Conservation (phyloP, 1,140 invertebrate species). For the Drosophila busckii region DNA sequence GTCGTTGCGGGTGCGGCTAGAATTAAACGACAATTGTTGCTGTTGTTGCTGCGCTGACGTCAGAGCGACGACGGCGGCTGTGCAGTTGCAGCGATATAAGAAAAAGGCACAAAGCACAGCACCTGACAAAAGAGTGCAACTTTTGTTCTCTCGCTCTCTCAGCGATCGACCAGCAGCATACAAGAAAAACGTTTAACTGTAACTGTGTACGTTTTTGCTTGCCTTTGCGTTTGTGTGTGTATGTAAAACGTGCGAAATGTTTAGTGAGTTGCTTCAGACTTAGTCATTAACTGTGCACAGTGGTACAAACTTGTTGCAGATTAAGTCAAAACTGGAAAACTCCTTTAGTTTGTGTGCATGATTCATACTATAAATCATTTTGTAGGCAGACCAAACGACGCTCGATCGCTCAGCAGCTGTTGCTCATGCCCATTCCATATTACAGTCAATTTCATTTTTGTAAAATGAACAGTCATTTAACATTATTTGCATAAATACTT, state of each 20-base stretch:
- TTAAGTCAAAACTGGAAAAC: constrained; percentile 15
- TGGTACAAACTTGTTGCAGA: constrained; percentile 22
- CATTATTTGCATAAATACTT: constrained; percentile 14
- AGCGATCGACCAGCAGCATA: constrained; percentile 15
- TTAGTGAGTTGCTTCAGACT: constrained; percentile 34
- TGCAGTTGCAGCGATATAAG: too few species aligned
- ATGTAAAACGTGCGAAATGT: constrained; percentile 54
- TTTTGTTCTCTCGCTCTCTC: too few species aligned
- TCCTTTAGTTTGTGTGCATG: constrained; percentile 17
- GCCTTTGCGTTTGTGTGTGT: neutral
- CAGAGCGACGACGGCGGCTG: too few species aligned
- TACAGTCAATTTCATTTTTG: constrained; percentile 1
- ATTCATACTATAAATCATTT: constrained; percentile 33
- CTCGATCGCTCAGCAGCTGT: constrained; percentile 35
- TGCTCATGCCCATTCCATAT: neutral
- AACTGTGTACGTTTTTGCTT: constrained; percentile 7
- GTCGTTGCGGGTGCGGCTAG: constrained; percentile 18
- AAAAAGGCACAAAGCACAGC: too few species aligned
- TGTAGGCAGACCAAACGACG: constrained; percentile 16
- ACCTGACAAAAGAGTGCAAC: constrained; percentile 39
- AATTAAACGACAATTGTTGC: constrained; percentile 7
- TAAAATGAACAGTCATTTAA: constrained; percentile 13
- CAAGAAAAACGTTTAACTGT: constrained; percentile 52
- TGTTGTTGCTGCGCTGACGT: constrained; percentile 23
- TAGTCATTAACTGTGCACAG: constrained; percentile 58